These are phyloP conservation scores for Cantharis lateralis DNA, from an alignment of 2,888 invertebrate species.

Conservation along the genomic window DNA sequence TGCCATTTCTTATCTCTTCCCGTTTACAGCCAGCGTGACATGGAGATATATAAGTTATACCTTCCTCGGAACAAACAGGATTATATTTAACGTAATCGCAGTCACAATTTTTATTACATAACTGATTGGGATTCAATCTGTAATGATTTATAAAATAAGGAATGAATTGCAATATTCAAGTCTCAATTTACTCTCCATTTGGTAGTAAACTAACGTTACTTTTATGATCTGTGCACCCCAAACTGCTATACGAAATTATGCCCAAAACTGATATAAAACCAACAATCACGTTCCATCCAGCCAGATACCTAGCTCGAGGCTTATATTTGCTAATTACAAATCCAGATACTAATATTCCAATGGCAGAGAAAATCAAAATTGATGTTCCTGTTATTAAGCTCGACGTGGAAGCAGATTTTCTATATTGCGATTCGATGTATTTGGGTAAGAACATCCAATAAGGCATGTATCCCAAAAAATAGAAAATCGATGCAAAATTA, in stretches of 20 bases:
- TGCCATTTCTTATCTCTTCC: slow-evolving; percentile 52
- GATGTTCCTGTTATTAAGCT: slow-evolving; percentile 76
- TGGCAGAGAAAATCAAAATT: slow-evolving; percentile 70
- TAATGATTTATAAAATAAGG: slow-evolving; percentile 15
- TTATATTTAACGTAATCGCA: slow-evolving; percentile 75
- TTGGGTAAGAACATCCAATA: slow-evolving; percentile 84
- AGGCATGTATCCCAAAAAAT: slow-evolving; percentile 72
- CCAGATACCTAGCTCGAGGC: slow-evolving; percentile 68
- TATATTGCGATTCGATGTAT: slow-evolving; percentile 81
- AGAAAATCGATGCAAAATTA: slow-evolving; percentile 74
- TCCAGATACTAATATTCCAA: slow-evolving; percentile 71
- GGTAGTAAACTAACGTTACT: slow-evolving; percentile 55
- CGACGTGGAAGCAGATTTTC: slow-evolving; percentile 74
- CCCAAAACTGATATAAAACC: slow-evolving; percentile 67
- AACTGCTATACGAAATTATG: slow-evolving; percentile 67
- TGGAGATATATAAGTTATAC: slow-evolving; percentile 74
- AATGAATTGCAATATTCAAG: neutral
- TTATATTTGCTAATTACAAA: slow-evolving; percentile 68
- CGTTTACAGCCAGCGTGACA: slow-evolving; percentile 78
- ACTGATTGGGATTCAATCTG: slow-evolving; percentile 54
- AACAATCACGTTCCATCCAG: slow-evolving; percentile 71
- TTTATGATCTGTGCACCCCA: slow-evolving; percentile 69
- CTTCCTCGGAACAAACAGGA: slow-evolving; percentile 71
- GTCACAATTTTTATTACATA: slow-evolving; percentile 68
- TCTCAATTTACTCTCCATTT: slow-evolving; percentile 49